Evolutionary conservation across 2,113 vertebrate genomes (phyloP).

Genomic region (Malurus elegans): DNA sequence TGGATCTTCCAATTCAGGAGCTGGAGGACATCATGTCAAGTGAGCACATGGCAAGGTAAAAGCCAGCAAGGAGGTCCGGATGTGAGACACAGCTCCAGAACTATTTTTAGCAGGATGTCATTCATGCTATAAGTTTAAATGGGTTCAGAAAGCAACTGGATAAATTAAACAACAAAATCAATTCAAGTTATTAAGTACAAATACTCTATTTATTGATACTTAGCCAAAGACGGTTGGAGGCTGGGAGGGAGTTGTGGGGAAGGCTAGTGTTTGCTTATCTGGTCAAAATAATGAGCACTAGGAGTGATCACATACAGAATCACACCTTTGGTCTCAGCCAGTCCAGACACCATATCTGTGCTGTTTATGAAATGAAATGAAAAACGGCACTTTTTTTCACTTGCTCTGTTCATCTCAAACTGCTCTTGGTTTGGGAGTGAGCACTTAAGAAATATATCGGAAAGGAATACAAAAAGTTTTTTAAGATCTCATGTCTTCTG

Average conservation of each 20-base stretch:
- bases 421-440: background rate
- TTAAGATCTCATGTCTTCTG: background rate
- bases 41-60: background rate
- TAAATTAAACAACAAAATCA: background rate
- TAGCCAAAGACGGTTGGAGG: background rate
- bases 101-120: background rate
- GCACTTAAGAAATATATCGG: background rate
- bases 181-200: background rate
- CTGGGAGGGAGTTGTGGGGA: background rate
- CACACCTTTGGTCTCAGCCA: background rate
- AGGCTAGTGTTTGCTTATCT: background rate
- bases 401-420: background rate
- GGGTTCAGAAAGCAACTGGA: background rate
- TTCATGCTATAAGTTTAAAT: background rate
- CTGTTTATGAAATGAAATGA: background rate
- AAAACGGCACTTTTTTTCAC: background rate
- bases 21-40: background rate
- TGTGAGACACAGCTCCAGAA: background rate
- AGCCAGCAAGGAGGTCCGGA: background rate
- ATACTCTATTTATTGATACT: background rate
- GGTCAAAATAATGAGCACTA: background rate
- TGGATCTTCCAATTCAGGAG: background rate
- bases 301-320: background rate
- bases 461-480: background rate
- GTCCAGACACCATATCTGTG: background rate